Conservation (phyloP, 2,797 vertebrate species). For the Carcharodon carcharias region DNA sequence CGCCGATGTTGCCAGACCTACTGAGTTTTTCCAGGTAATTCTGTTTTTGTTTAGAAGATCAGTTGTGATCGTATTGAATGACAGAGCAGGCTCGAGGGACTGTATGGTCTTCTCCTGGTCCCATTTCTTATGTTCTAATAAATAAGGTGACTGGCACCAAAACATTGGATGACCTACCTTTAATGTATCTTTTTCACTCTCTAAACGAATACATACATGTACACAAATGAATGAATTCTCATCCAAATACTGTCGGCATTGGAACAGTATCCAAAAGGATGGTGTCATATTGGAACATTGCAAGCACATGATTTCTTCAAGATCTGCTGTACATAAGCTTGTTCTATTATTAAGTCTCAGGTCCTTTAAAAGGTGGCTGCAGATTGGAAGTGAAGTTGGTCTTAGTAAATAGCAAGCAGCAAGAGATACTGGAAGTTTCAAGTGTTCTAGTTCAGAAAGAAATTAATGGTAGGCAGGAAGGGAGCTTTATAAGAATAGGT, state of each 20-base stretch:
- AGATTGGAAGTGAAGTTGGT: background rate
- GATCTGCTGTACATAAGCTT: no score
- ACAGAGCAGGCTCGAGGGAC: no score
- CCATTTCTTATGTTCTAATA: background rate
- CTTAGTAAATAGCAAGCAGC: background rate
- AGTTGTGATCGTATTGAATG: no score
- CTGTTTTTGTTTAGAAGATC: no score
- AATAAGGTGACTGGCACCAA: background rate
- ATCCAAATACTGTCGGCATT: background rate
- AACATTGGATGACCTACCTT: background rate
- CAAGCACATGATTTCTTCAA: background rate
- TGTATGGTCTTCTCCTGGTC: no score
- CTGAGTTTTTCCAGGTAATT: no score
- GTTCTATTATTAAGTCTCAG: background rate
- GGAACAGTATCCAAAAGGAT: background rate
- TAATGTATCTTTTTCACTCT: background rate
- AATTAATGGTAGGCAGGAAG: background rate
- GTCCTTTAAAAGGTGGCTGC: background rate
- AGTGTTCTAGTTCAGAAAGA: background rate
- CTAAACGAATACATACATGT: background rate
- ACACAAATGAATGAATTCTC: background rate
- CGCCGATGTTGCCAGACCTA: no score
- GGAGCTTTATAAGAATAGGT: background rate
- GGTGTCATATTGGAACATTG: background rate
- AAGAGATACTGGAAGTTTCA: background rate